Conservation (phyloP, 2,888 invertebrate genomes). For the Oeneis ivallda region DNA sequence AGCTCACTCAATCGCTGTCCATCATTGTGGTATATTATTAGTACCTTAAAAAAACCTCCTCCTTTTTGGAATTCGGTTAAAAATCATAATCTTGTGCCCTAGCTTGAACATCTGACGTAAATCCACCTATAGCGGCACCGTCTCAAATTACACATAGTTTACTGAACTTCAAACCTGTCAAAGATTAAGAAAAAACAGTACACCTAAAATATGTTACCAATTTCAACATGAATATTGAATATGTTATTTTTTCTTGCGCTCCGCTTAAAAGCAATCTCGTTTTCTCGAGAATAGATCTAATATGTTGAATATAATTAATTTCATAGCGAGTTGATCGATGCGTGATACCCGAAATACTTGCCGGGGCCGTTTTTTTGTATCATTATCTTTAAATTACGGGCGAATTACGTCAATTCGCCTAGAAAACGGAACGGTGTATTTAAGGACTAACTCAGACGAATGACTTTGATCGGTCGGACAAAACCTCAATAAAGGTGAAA, state of each 20-base stretch:
- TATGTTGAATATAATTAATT: constrained; percentile 80
- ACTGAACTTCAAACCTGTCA: constrained; percentile 7
- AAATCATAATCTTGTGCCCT: too few species aligned
- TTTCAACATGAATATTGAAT: constrained; percentile 70
- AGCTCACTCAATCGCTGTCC: too few species aligned
- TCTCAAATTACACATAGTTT: not conserved
- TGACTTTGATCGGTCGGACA: not conserved
- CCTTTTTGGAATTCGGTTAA: too few species aligned
- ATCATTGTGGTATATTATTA: too few species aligned
- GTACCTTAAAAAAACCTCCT: too few species aligned
- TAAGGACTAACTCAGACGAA: constrained; percentile 15
- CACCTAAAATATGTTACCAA: constrained; percentile 64
- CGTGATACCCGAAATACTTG: constrained; percentile 66
- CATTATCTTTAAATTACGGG: constrained; percentile 77
- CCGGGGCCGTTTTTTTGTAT: constrained; percentile 45
- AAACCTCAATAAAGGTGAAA: too few species aligned
- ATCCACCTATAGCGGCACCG: not conserved
- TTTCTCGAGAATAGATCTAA: constrained; percentile 80
- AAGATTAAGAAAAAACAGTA: constrained; percentile 42
- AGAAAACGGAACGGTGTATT: constrained; percentile 66
- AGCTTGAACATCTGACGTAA: too few species aligned
- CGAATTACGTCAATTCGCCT: constrained; percentile 71
- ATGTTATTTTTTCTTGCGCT: constrained; percentile 66
- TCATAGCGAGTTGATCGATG: constrained; percentile 76
- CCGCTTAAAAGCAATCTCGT: constrained; percentile 63